Percentiles rank a stretch among this genome's conserved stretches.
Evolutionary conservation across 2,888 invertebrate species (phyloP).

Genomic region (Drosophila longiperda): DNA sequence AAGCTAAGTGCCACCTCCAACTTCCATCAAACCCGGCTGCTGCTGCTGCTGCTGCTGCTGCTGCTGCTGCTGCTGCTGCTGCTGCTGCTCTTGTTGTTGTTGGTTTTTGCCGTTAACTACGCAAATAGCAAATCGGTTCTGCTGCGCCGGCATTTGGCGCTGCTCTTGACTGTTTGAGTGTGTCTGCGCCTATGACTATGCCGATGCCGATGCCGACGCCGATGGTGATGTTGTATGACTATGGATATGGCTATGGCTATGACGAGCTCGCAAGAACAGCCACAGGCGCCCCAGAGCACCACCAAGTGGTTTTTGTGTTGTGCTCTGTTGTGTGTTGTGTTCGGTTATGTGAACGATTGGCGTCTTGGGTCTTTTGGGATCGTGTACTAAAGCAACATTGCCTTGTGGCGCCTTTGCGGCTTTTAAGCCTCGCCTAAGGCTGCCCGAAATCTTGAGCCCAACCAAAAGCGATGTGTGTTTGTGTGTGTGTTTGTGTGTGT

Average conservation of each 20-base stretch:
- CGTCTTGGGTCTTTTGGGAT: slow-evolving; percentile 38
- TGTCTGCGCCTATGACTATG: slow-evolving; percentile 1
- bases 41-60: not conserved
- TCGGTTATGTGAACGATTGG: slow-evolving; percentile 39
- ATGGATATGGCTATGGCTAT: slow-evolving; percentile 14
- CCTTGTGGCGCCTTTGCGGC: slow-evolving; percentile 54
- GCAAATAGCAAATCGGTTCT: slow-evolving; percentile 70
- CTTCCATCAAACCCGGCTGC: not conserved
- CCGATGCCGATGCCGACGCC: slow-evolving; percentile 3
- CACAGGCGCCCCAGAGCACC: slow-evolving; percentile 37
- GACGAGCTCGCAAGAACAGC: slow-evolving; percentile 37
- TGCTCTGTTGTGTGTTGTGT: slow-evolving; percentile 1
- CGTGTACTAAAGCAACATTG: slow-evolving; percentile 29
- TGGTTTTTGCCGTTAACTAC: slow-evolving; percentile 46
- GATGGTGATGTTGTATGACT: not conserved
- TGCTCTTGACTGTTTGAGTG: slow-evolving; percentile 58
- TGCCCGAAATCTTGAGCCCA: slow-evolving; percentile 25
- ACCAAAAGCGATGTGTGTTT: slow-evolving; percentile 9
- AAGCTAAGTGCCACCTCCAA: slow-evolving; percentile 53
- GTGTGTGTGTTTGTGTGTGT: slow-evolving; percentile 10
- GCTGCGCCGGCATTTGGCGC: slow-evolving; percentile 53
- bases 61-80: not conserved
- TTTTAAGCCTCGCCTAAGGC: slow-evolving; percentile 52
- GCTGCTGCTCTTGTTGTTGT: slow-evolving; percentile 7
- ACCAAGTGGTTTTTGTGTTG: slow-evolving; percentile 35